These are phyloP conservation scores for Ceratina australensis DNA, from an alignment of 1,140 invertebrate species.

Conservation along the genomic window DNA sequence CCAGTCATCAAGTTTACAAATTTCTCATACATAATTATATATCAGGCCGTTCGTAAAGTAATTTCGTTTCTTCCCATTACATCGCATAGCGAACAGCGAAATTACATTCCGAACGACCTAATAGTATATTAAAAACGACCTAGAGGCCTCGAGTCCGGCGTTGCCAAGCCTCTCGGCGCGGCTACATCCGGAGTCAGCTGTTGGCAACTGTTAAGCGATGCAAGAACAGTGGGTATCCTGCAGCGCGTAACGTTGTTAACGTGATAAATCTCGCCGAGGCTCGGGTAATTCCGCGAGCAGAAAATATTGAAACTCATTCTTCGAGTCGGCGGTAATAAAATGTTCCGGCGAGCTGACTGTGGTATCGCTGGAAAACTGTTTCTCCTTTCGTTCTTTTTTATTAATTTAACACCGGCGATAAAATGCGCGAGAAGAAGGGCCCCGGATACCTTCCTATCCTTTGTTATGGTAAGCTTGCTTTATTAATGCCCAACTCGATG, in stretches of 20 bases:
- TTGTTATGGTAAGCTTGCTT: constrained; percentile 12
- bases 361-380: background rate
- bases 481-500: constrained; percentile 1
- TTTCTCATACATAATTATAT: no score
- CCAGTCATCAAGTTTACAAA: no score
- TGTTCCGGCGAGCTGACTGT: background rate
- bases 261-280: constrained; percentile 21
- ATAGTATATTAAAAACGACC: no score
- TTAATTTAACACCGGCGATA: constrained; percentile 6
- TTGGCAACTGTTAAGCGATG: background rate
- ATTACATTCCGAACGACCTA: no score
- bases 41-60: no score
- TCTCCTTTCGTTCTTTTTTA: background rate
- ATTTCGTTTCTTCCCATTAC: no score
- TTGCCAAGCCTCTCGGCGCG: no score
- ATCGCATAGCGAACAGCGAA: no score
- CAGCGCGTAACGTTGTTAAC: constrained; percentile 25
- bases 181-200: no score
- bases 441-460: background rate
- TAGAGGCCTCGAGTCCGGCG: no score
- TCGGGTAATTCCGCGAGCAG: background rate
- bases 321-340: background rate
- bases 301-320: constrained; percentile 27
- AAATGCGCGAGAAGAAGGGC: no score
- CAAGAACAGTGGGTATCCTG: constrained; percentile 7